Evolutionary conservation across 2,888 invertebrate genomes (phyloP).

Genomic region (Norana najaformis): DNA sequence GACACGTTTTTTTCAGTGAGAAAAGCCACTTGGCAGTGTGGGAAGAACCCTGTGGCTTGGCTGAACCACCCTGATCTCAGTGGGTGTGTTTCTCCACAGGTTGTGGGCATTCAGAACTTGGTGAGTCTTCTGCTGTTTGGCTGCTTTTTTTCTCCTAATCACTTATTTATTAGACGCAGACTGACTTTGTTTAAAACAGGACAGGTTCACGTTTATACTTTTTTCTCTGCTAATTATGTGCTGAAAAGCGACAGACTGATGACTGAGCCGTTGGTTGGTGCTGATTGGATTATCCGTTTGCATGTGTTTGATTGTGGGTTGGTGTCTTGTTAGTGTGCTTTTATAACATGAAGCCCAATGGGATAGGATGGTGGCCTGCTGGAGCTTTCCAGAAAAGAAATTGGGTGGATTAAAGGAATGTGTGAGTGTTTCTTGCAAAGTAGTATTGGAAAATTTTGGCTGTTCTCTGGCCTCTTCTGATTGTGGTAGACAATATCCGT

Average conservation of each 20-base stretch:
- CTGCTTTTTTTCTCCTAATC: not conserved
- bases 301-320: not conserved
- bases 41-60: constrained; percentile 47
- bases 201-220: not conserved
- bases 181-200: not conserved
- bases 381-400: not conserved
- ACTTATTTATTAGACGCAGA: not conserved
- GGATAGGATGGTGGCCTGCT: not conserved
- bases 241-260: not conserved
- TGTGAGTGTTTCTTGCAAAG: not conserved
- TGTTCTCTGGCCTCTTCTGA: not conserved
- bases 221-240: not conserved
- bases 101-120: constrained; percentile 26
- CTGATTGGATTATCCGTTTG: not conserved
- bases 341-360: not conserved
- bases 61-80: constrained; percentile 55
- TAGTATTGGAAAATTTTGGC: not conserved
- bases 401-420: not conserved
- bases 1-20: constrained; percentile 42
- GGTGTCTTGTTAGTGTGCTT: not conserved
- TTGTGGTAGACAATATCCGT: not conserved
- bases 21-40: constrained; percentile 52
- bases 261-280: not conserved
- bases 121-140: constrained; percentile 10
- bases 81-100: constrained; percentile 54